A percentile compares a stretch with the other conserved stretches of the same genome.
Evolutionary conservation across 2,888 invertebrate genomes (phyloP).

Genomic region (Lacanobia wlatinum): DNA sequence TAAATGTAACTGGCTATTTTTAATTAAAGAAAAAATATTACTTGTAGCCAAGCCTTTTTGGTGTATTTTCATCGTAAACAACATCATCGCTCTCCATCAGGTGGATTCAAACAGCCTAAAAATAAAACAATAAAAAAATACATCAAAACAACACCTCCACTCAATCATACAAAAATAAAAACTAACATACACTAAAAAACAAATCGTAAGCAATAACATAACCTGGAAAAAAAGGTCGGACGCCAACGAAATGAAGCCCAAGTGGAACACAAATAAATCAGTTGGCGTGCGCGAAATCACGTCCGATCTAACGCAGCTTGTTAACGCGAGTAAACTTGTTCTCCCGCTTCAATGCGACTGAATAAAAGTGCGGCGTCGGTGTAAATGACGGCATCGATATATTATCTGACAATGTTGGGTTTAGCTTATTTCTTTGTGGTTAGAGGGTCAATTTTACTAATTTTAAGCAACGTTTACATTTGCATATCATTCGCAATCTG

Average conservation of each 20-base stretch:
- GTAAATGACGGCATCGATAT: constrained; percentile 6
- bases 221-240: constrained; percentile 62
- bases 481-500: too few relatives aligned
- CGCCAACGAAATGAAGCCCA: constrained; percentile 71
- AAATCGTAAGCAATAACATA: constrained; percentile 65
- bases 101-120: background rate
- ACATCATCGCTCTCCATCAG: background rate
- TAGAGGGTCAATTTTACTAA: too few relatives aligned
- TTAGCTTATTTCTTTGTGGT: too few relatives aligned
- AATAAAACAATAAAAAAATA: background rate
- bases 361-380: constrained; percentile 52
- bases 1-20: too few relatives aligned
- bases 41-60: too few relatives aligned
- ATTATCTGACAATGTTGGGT: background rate
- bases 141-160: constrained; percentile 7
- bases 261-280: constrained; percentile 82
- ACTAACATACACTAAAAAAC: constrained; percentile 44
- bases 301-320: constrained; percentile 84
- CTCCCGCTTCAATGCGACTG: constrained; percentile 61
- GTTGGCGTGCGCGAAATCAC: constrained; percentile 82
- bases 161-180: constrained; percentile 35
- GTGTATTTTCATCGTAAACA: background rate
- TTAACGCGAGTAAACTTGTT: constrained; percentile 84
- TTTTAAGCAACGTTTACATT: too few relatives aligned
- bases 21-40: too few relatives aligned